Evolutionary conservation across 1,140 invertebrate genomes (phyloP).

Genomic region (Delia radicum): DNA sequence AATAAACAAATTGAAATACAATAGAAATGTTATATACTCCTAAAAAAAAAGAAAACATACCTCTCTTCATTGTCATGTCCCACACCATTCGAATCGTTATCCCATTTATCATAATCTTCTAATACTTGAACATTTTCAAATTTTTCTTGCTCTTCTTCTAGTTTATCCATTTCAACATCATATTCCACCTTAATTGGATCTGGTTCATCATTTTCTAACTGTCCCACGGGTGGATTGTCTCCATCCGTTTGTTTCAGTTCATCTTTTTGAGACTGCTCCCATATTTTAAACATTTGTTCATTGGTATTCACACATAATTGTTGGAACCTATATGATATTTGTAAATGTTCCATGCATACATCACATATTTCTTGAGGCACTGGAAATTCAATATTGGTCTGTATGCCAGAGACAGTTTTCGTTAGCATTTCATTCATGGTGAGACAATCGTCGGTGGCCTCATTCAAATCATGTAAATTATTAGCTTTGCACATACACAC

Average conservation of each 20-base stretch:
- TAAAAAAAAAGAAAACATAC: background rate
- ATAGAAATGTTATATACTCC: background rate
- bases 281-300: conserved; percentile 1
- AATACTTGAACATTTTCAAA: background rate
- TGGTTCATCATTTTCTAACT: background rate
- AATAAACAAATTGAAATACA: background rate
- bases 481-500: background rate
- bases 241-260: no score
- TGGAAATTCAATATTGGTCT: background rate
- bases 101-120: background rate
- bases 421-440: background rate
- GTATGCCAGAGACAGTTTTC: background rate
- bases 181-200: conserved; percentile 1
- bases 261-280: background rate
- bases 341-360: background rate
- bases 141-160: background rate
- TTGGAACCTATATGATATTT: background rate
- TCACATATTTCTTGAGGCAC: conserved; percentile 5
- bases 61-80: background rate
- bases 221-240: background rate
- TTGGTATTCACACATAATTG: conserved; percentile 6
- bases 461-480: background rate
- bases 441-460: background rate
- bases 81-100: background rate
- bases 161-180: no score